phyloP scores from a whole-genome alignment of 2,888 invertebrate genomes.

The Gymnocheta viridis region DNA sequence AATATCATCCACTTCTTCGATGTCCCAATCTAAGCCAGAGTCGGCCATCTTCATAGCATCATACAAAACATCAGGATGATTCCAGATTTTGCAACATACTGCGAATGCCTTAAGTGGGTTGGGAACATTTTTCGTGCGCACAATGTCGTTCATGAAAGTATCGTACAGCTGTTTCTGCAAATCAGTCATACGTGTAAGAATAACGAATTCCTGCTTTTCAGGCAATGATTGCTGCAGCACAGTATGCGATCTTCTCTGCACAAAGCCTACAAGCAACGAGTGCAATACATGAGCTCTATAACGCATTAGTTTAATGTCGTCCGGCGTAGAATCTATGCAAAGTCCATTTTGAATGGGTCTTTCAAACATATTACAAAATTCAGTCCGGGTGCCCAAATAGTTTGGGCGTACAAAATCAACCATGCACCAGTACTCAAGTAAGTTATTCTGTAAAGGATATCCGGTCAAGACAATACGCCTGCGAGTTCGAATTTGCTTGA shows the following conservation, averaged over 20 bases:
- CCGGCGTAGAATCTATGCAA: conserved; percentile 97
- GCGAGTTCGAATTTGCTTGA: conserved; percentile 97
- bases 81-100: conserved; percentile 99
- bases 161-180: conserved; percentile 96
- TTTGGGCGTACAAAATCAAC: conserved; percentile 99
- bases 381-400: conserved; percentile 97
- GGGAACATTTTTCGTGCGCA: conserved; percentile 91
- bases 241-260: conserved; percentile 96
- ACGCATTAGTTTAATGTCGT: conserved; percentile 96
- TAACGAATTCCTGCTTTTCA: conserved; percentile 96
- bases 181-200: conserved; percentile 93
- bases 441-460: conserved; percentile 98
- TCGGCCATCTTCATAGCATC: conserved; percentile 92
- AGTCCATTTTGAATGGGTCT: conserved; percentile 99
- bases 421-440: conserved; percentile 99
- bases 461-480: conserved; percentile 97
- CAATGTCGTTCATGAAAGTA: conserved; percentile 95
- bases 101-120: conserved; percentile 99
- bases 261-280: conserved; percentile 96
- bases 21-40: conserved; percentile 89
- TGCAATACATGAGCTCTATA: conserved; percentile 98
- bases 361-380: conserved; percentile 99
- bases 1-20: conserved; percentile 87
- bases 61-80: conserved; percentile 95
- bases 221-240: conserved; percentile 96